Conservation (phyloP, 2,797 vertebrate genomes). For the Morus bassanus region DNA sequence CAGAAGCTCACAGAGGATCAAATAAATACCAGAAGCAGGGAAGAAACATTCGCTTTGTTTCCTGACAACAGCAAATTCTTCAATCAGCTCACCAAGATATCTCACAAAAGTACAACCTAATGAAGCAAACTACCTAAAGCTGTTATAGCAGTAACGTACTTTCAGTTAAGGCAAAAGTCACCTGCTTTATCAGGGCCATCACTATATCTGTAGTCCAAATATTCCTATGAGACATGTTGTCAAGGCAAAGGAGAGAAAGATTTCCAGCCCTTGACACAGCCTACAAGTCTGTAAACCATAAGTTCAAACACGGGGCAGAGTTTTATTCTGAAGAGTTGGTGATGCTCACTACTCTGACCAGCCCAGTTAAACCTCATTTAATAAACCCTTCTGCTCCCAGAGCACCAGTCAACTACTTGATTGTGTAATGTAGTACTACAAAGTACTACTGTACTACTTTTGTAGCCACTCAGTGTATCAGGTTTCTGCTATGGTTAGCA, state of each 20-base stretch:
- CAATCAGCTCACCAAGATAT: neutral
- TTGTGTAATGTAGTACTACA: neutral
- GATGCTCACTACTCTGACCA: neutral
- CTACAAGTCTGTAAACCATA: neutral
- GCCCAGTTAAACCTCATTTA: neutral
- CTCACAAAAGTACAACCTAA: neutral
- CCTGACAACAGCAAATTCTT: neutral
- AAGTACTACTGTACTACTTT: neutral
- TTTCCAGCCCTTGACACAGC: neutral
- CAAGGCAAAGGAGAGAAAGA: neutral
- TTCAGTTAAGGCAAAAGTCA: neutral
- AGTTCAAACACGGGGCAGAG: neutral
- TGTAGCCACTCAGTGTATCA: neutral
- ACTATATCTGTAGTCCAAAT: neutral
- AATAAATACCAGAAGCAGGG: neutral
- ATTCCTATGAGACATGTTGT: neutral
- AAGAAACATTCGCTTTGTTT: neutral
- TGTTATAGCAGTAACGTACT: neutral
- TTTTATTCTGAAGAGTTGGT: neutral
- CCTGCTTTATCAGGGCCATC: neutral
- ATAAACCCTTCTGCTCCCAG: neutral
- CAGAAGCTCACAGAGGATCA: conserved; percentile 1
- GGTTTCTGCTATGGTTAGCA: neutral
- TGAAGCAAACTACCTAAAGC: neutral
- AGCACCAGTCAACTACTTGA: neutral